A percentile compares a stretch with the other conserved stretches of the same genome.
phyloP scores from a whole-genome alignment of 1,140 invertebrate species.

The Sitodiplosis mosellana region DNA sequence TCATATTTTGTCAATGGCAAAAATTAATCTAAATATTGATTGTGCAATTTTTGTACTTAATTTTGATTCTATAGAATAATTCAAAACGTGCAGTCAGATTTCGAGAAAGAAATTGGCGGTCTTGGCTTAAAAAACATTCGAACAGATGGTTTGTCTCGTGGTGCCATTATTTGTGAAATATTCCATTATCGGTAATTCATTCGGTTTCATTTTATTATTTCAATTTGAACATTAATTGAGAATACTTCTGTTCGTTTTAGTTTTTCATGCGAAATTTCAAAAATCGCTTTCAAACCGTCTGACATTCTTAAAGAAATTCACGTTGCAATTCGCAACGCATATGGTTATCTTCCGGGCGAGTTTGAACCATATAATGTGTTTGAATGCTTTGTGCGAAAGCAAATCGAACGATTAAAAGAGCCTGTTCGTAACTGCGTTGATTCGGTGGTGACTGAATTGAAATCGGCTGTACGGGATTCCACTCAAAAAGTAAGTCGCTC shows the following conservation, averaged over 20 bases:
- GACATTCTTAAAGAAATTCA: no score
- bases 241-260: not conserved
- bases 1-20: no score
- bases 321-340: conserved; percentile 93
- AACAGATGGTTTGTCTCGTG: conserved; percentile 86
- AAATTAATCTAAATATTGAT: no score
- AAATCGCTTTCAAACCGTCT: conserved; percentile 96
- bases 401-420: conserved; percentile 84
- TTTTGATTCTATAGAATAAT: no score
- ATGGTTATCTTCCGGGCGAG: conserved; percentile 72
- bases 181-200: conserved; percentile 67
- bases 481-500: conserved; percentile 53
- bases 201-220: not conserved
- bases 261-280: conserved; percentile 96
- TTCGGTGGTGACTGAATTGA: conserved; percentile 80
- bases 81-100: conserved; percentile 36
- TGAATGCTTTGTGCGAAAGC: conserved; percentile 95
- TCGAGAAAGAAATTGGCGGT: conserved; percentile 91
- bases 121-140: conserved; percentile 78
- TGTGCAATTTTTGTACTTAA: no score
- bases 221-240: not conserved
- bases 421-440: conserved; percentile 92
- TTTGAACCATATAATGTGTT: conserved; percentile 99
- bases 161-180: conserved; percentile 90
- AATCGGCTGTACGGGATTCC: conserved; percentile 77